Conservation (phyloP, 2,113 vertebrate genomes). For the Plotosus lineatus region DNA sequence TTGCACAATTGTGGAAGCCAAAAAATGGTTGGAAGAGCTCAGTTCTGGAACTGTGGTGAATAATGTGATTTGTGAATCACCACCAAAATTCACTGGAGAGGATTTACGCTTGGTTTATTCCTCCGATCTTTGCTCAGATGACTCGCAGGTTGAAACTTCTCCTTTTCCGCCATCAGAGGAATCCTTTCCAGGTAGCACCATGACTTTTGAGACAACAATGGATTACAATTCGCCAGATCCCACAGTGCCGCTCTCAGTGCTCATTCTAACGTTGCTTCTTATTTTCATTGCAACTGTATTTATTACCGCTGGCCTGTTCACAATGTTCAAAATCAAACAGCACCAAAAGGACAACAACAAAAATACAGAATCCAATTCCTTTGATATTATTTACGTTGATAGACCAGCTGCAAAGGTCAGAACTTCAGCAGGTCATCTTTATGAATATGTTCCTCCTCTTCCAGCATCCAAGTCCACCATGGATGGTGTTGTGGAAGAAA, state of each 20-base stretch:
- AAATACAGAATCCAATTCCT: slow-evolving; percentile 90
- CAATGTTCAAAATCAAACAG: slow-evolving; percentile 83
- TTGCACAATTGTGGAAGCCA: slow-evolving; percentile 87
- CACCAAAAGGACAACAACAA: slow-evolving; percentile 84
- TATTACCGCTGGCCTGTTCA: slow-evolving; percentile 89
- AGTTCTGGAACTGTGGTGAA: slow-evolving; percentile 89
- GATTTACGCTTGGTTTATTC: slow-evolving; percentile 86
- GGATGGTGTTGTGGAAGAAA: slow-evolving; percentile 81
- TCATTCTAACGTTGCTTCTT: slow-evolving; percentile 90
- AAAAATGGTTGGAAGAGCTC: slow-evolving; percentile 92
- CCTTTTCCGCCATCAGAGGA: slow-evolving; percentile 83
- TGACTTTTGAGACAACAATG: slow-evolving; percentile 78
- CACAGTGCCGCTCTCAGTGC: slow-evolving; percentile 88
- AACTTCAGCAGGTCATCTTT: slow-evolving; percentile 87
- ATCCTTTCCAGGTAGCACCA: slow-evolving; percentile 78
- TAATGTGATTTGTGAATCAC: slow-evolving; percentile 90
- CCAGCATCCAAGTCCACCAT: slow-evolving; percentile 80
- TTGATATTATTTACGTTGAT: slow-evolving; percentile 89
- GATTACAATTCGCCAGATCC: slow-evolving; percentile 73
- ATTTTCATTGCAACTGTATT: slow-evolving; percentile 94
- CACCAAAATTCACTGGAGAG: slow-evolving; percentile 85
- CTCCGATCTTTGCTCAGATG: slow-evolving; percentile 88
- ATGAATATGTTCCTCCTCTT: slow-evolving; percentile 89
- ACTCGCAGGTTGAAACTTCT: slow-evolving; percentile 81
- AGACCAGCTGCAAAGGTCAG: slow-evolving; percentile 83